Evolutionary conservation across 2,888 invertebrate species (phyloP), one percentile per base, ranked within the genome.

Genomic region (Tachystola acroxantha): DNA sequence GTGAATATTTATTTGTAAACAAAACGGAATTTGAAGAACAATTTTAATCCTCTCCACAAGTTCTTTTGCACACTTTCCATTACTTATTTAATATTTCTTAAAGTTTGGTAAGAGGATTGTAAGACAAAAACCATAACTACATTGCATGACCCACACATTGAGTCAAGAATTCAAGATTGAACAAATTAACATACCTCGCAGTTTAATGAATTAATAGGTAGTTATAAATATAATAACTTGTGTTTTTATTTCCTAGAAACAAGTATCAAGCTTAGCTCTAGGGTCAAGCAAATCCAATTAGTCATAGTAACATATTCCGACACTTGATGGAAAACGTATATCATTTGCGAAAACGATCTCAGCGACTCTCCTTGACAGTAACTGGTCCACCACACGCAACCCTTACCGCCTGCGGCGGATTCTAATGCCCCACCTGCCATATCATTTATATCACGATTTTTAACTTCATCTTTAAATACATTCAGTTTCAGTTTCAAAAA

Each of bases 361-460:
- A 57, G 57, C 64, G 68, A 72, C 60, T 76, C 73, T 75, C 70
- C 70, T 74, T 73, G 71, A 62, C 66, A 37, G 45, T 68, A 80
- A 81, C 81, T 76, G 65, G 84, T 78, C 70, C 61, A 61, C 63
- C 65, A 48, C 84, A 82, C 79, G 81, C 84, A 81, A 80, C 76
- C 79, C 79, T 62, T 57, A 43, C 60, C 42, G 68, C 75, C 78
- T 60, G 48, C 57, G 71, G 80, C 72, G 46, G 49, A 69, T 72
- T 75, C 78, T 75, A 78, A 62, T 62, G 52, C 12, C 63, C 61
- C 79, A 80, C 78, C 77, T 81, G 81, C 59, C 57, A 50, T 53
- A 53, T 57, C 52, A 58, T 52, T 56, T 62, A 55, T 52, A 31
- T 39, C 45, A 47, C 53, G 52, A 40, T 40, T 46, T 48, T 58